phyloP scores from a whole-genome alignment of 1,140 invertebrate species.

The Oncopodura yosiiana region DNA sequence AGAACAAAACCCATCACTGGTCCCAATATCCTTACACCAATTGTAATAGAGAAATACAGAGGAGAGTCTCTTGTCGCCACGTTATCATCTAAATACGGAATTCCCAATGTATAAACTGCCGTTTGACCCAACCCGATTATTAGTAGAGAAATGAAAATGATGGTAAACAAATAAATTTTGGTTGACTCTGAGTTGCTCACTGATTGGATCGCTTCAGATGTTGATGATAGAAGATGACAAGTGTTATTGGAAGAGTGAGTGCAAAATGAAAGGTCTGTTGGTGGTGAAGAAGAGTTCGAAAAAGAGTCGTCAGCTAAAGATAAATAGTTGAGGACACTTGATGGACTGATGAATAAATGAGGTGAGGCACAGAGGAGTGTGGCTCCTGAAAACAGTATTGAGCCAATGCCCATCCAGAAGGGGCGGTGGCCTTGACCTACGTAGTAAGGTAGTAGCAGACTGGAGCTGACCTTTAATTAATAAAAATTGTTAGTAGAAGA shows the following conservation, averaged over 20 bases:
- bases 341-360: conserved; percentile 27
- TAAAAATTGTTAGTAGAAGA: not conserved
- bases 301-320: not conserved
- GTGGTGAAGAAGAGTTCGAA: not conserved
- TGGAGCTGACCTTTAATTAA: conserved; percentile 46
- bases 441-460: conserved; percentile 81
- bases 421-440: conserved; percentile 83
- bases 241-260: not conserved
- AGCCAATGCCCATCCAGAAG: conserved; percentile 30
- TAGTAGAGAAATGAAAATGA: conserved; percentile 75
- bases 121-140: conserved; percentile 88
- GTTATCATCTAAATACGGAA: conserved; percentile 89
- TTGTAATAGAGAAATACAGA: conserved; percentile 87
- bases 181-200: not conserved
- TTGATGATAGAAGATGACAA: too few relatives aligned
- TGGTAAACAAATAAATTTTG: conserved; percentile 38
- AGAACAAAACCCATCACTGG: conserved; percentile 82
- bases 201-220: not conserved
- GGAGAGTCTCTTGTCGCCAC: conserved; percentile 82
- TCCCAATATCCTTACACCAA: conserved; percentile 79
- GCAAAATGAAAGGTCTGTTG: not conserved
- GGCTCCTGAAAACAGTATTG: conserved; percentile 26
- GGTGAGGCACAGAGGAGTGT: conserved; percentile 32
- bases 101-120: conserved; percentile 71
- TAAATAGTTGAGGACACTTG: not conserved